phyloP scores from a whole-genome alignment of 23 tunicate genomes.

The Trididemnum nubilum region DNA sequence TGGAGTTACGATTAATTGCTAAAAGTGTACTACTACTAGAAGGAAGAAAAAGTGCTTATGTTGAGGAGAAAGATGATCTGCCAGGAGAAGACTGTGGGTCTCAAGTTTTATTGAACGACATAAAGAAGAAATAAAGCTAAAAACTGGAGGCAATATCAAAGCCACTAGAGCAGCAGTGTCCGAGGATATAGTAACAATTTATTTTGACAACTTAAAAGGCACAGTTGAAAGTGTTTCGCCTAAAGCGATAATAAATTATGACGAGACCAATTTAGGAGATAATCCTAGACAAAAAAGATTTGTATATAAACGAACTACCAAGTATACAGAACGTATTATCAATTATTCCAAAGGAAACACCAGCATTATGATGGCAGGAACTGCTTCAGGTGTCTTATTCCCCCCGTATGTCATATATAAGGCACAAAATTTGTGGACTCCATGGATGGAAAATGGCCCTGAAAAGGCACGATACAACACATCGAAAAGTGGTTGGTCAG shows the following conservation, averaged over 20 bases:
- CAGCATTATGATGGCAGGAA: constrained; percentile 14
- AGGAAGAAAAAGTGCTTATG: not conserved
- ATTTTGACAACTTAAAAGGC: not conserved
- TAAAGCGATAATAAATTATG: not conserved
- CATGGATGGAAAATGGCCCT: not conserved
- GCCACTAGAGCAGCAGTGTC: not conserved
- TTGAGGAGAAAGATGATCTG: not conserved
- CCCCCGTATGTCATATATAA: constrained; percentile 5
- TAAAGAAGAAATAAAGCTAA: not conserved
- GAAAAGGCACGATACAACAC: not conserved
- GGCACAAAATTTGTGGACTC: constrained; percentile 8
- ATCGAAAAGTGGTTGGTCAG: constrained; percentile 18
- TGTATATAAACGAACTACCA: not conserved
- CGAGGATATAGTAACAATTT: too few relatives aligned
- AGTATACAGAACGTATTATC: not conserved
- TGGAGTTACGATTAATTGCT: not conserved
- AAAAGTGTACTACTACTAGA: not conserved
- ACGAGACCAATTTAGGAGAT: not conserved
- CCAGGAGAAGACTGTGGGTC: not conserved
- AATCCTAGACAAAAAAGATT: not conserved
- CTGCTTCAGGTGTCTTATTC: not conserved
- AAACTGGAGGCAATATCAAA: not conserved
- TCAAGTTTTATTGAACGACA: not conserved
- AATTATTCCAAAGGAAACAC: constrained; percentile 13
- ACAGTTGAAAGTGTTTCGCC: not conserved